These are phyloP conservation scores for Ceriagrion tenellum DNA, from an alignment of 2,888 invertebrate species.

Conservation along the genomic window DNA sequence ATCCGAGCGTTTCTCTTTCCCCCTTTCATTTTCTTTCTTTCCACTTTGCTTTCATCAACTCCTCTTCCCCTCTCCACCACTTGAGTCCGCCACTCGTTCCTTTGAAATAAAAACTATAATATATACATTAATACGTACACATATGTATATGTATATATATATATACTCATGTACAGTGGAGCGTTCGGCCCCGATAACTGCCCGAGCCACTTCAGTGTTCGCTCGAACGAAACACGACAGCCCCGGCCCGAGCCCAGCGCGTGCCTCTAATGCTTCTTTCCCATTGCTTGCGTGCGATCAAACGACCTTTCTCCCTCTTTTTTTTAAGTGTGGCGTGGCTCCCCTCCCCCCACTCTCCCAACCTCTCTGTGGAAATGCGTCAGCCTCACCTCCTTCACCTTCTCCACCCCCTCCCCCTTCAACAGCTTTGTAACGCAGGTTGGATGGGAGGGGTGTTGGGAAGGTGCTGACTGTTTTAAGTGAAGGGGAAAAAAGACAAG, in stretches of 20 bases:
- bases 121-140: too few species aligned
- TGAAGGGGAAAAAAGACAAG: not conserved
- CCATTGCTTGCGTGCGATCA: conserved; percentile 14
- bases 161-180: not conserved
- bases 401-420: not conserved
- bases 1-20: not conserved
- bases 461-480: not conserved
- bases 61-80: not conserved
- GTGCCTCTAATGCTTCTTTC: not conserved
- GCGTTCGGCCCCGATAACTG: not conserved
- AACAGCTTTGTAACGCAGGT: too few species aligned
- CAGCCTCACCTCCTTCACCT: not conserved
- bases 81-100: not conserved
- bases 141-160: not conserved
- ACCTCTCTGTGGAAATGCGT: too few species aligned
- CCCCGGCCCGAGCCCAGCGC: not conserved
- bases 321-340: not conserved
- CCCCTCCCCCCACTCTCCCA: not conserved
- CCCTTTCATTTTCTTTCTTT: not conserved
- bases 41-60: not conserved
- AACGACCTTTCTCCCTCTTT: not conserved
- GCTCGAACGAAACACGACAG: conserved; percentile 26
- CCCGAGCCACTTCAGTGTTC: conserved; percentile 27
- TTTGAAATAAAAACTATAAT: conserved; percentile 27
- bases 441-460: not conserved